Percentiles rank a stretch among this genome's conserved stretches.
Conservation (phyloP, 1,140 invertebrate genomes). For the Telenomus remus region DNA sequence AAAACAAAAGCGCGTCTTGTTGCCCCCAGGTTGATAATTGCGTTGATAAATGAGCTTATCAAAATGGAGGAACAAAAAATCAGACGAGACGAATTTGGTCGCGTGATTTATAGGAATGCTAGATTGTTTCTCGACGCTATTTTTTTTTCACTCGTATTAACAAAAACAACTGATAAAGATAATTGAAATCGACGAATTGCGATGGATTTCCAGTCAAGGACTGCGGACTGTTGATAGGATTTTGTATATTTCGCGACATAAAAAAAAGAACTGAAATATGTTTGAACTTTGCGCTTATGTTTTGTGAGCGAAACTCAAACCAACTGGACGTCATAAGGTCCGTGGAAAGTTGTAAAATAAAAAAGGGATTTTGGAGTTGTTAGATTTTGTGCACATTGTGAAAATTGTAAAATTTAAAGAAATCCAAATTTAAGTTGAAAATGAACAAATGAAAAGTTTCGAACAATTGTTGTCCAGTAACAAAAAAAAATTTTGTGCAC, state of each 20-base stretch:
- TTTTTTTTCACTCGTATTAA: too few species aligned
- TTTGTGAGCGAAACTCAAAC: slow-evolving; percentile 25
- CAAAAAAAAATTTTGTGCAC: slow-evolving; percentile 17
- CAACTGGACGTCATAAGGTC: slow-evolving; percentile 41
- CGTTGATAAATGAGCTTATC: slow-evolving; percentile 22
- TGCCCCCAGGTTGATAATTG: slow-evolving; percentile 35
- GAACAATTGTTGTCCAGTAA: too few species aligned
- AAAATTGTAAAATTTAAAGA: too few species aligned
- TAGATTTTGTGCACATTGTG: slow-evolving; percentile 11
- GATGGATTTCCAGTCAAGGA: slow-evolving; percentile 39
- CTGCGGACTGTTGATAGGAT: slow-evolving; percentile 27
- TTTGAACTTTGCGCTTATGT: slow-evolving; percentile 28
- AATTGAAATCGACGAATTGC: slow-evolving; percentile 39
- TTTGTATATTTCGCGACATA: slow-evolving; percentile 28
- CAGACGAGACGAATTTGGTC: slow-evolving; percentile 1
- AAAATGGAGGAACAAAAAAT: too few species aligned
- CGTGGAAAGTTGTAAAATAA: slow-evolving; percentile 19
- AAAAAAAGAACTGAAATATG: slow-evolving; percentile 27
- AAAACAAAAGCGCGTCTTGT: slow-evolving; percentile 31
- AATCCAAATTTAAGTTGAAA: too few species aligned
- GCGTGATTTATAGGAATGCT: too few species aligned
- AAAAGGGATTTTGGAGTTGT: neutral
- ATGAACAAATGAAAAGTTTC: too few species aligned
- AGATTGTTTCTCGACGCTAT: too few species aligned
- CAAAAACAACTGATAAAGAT: slow-evolving; percentile 12